Evolutionary conservation across 2,797 vertebrate species (phyloP), one percentile per base, ranked within the genome.

Genomic region (Poecilia picta): DNA sequence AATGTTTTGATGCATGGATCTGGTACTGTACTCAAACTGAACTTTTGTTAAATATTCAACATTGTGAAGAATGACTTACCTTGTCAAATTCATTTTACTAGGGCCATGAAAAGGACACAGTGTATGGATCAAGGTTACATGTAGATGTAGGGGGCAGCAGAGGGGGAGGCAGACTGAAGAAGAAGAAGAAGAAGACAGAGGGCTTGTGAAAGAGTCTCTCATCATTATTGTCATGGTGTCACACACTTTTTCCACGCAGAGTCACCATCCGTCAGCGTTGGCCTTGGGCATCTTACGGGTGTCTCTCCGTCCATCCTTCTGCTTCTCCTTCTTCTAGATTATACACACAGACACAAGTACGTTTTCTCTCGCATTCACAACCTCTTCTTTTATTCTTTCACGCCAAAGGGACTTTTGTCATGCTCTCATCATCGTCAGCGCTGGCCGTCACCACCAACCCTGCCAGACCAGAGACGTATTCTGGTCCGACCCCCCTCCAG

Each of bases 191-290:
- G 81, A 79, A 87, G 68, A 77, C 68, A 47, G 47, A 76, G 82
- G 80, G 84, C 89, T 86, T 62, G 55, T 82, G 88, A 88, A 78
- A 79, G 73, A 89, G 93, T 92, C 94, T 85, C 83, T 88, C 88
- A 80, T 91, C 85, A 86, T 93, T 90, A 92, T 83, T 89, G 92
- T 93, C 90, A 91, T 78, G 20, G 82, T 89, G 90, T 91, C 87
- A 76, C 85, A 89, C 84, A 83, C 90, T 88, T 72, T 59, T 87
- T 62, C 76, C 87, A 80, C 85, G 88, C 88, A 92, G 85, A 89
- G 94, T 92, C 90, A 91, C 84, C 86, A 79, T 92, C 87, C 75
- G 85, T 90, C 89, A 87, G 84, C 5, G 66, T 45, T 88, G 91
- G 89, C 92, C 89, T 81, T 73, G 80, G 89, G 89, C 83, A 47